These are phyloP conservation scores for Centroberyx gerrardi DNA, from an alignment of 2,797 vertebrate species.

Conservation along the genomic window DNA sequence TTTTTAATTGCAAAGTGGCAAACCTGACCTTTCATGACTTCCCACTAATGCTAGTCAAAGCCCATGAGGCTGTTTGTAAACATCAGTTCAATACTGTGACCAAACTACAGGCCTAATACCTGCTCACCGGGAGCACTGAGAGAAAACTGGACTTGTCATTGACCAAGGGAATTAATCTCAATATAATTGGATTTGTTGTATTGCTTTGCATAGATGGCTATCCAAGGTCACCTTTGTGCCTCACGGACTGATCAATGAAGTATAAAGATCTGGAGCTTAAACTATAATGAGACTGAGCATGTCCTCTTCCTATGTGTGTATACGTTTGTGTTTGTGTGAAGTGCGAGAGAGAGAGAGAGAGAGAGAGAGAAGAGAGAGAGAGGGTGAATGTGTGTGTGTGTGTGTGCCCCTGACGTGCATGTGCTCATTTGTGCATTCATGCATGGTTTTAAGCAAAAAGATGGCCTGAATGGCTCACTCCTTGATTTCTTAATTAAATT, in stretches of 20 bases:
- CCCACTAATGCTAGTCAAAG: background rate
- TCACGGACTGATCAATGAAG: constrained; percentile 8
- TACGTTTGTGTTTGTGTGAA: no score
- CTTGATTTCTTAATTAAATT: background rate
- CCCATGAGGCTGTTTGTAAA: background rate
- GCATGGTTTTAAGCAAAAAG: background rate
- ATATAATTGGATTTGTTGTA: background rate
- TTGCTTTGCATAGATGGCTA: constrained; percentile 27
- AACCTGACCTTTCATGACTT: background rate
- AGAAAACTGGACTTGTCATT: no score
- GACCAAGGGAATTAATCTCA: no score
- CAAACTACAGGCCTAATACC: background rate
- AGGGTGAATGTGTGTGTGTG: no score
- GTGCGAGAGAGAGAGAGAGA: no score
- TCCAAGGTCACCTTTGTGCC: constrained; percentile 1
- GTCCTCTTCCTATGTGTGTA: no score
- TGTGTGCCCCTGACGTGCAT: background rate
- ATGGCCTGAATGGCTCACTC: background rate
- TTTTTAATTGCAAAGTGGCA: background rate
- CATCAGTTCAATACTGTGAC: background rate
- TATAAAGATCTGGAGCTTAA: background rate
- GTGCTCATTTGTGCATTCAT: background rate
- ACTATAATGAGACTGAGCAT: background rate
- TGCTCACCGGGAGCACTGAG: background rate
- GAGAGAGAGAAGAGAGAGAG: no score